A percentile compares a stretch with the other conserved stretches of the same genome.
phyloP scores from a whole-genome alignment of 2,113 vertebrate species.

The Paedocypris sp. region DNA sequence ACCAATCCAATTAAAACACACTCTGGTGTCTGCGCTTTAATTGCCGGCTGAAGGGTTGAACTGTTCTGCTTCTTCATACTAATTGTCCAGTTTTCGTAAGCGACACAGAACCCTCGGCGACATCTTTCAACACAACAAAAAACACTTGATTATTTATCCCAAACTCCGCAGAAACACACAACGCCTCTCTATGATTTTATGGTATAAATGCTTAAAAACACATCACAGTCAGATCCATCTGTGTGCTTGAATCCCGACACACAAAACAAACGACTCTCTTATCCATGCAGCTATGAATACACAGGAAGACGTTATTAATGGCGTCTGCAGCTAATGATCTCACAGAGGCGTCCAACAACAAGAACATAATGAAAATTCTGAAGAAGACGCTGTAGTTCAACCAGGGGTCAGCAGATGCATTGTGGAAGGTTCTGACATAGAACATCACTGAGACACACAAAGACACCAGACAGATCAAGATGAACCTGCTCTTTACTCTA shows the following conservation, averaged over 20 bases:
- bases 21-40: slow-evolving; percentile 46
- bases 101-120: slow-evolving; percentile 12
- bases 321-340: slow-evolving; percentile 1
- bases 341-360: background rate
- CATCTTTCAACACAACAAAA: slow-evolving; percentile 19
- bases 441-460: background rate
- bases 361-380: slow-evolving; percentile 9
- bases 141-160: slow-evolving; percentile 32
- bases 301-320: background rate
- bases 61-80: slow-evolving; percentile 44
- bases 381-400: slow-evolving; percentile 18
- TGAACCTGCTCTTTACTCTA: no score
- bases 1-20: no score
- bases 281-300: background rate
- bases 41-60: slow-evolving; percentile 51
- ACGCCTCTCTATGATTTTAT: background rate
- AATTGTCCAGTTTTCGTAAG: slow-evolving; percentile 38
- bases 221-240: background rate
- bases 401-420: background rate
- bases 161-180: background rate
- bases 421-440: background rate
- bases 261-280: background rate
- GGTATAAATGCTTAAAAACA: background rate
- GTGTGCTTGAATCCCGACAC: background rate
- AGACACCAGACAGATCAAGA: no score